Evolutionary conservation across 2,888 invertebrate genomes (phyloP).

Genomic region (Coleophora flavipennella): DNA sequence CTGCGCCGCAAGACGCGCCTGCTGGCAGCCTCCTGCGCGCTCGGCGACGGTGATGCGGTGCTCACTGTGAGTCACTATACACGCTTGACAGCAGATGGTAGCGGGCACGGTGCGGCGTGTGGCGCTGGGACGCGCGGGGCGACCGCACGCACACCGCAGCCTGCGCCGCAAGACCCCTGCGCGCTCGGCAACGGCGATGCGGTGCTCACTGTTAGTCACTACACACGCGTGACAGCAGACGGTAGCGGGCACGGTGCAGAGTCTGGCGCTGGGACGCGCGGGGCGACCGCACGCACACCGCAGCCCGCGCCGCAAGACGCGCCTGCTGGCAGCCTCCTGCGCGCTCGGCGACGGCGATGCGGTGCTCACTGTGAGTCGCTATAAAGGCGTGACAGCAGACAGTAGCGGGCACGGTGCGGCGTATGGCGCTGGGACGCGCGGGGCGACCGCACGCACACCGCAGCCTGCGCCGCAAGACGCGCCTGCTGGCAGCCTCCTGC

Average conservation of each 20-base stretch:
- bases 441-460: conserved; percentile 66
- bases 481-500: conserved; percentile 80
- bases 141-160: conserved; percentile 66
- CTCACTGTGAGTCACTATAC: conserved; percentile 66
- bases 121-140: conserved; percentile 63
- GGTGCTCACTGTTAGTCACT: conserved; percentile 73
- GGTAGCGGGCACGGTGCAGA: conserved; percentile 67
- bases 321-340: conserved; percentile 80
- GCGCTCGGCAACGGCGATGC: conserved; percentile 83
- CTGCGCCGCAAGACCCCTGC: conserved; percentile 81
- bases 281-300: conserved; percentile 66
- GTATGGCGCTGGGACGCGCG: conserved; percentile 63
- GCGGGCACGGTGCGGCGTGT: conserved; percentile 66
- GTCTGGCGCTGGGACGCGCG: conserved; percentile 63
- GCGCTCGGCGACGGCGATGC: conserved; percentile 83
- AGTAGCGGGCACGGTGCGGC: conserved; percentile 48
- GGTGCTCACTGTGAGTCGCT: conserved; percentile 77
- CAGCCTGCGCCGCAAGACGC: conserved; percentile 78
- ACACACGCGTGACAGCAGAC: too few relatives aligned
- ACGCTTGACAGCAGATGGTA: too few relatives aligned
- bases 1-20: conserved; percentile 80
- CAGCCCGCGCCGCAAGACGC: conserved; percentile 78
- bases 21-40: conserved; percentile 78
- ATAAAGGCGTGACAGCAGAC: too few relatives aligned
- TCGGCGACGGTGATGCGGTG: conserved; percentile 85